Percentiles rank a stretch among this genome's conserved stretches.
These are phyloP conservation scores for Stegodyphus dumicola DNA, from an alignment of 1,140 invertebrate species.

Conservation along the genomic window DNA sequence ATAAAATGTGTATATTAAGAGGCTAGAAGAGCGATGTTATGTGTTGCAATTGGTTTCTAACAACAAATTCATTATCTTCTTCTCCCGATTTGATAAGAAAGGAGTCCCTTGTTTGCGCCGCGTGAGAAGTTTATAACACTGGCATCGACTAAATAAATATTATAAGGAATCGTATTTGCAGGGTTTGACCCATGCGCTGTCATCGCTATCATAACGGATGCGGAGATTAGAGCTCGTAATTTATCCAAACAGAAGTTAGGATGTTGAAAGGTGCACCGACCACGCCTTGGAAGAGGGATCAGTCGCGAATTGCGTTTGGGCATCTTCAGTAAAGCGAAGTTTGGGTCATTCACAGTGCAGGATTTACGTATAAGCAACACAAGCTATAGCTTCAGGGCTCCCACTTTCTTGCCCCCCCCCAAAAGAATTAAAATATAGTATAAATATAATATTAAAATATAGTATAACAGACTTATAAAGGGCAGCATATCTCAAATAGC, in stretches of 20 bases:
- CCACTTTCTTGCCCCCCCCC: no score
- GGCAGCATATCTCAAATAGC: no score
- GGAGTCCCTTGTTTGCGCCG: neutral
- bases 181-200: slow-evolving; percentile 37
- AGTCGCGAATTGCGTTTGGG: neutral
- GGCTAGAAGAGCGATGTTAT: slow-evolving; percentile 13
- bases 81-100: neutral
- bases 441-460: no score
- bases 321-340: no score
- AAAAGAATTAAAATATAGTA: no score
- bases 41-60: slow-evolving; percentile 39
- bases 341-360: no score
- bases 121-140: slow-evolving; percentile 49
- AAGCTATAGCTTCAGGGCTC: no score
- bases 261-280: slow-evolving; percentile 25
- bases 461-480: no score
- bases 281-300: slow-evolving; percentile 10
- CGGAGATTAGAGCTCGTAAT: slow-evolving; percentile 29
- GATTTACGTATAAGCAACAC: no score
- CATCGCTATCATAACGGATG: slow-evolving; percentile 35
- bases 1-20: slow-evolving; percentile 46
- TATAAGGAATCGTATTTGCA: slow-evolving; percentile 40
- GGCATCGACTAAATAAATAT: slow-evolving; percentile 50
- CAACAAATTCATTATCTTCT: slow-evolving; percentile 37
- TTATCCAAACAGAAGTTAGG: slow-evolving; percentile 53